Evolutionary conservation across 2,113 vertebrate genomes (phyloP), one percentile per base, ranked within the genome.

Genomic region (Phrynocephalus versicolor): DNA sequence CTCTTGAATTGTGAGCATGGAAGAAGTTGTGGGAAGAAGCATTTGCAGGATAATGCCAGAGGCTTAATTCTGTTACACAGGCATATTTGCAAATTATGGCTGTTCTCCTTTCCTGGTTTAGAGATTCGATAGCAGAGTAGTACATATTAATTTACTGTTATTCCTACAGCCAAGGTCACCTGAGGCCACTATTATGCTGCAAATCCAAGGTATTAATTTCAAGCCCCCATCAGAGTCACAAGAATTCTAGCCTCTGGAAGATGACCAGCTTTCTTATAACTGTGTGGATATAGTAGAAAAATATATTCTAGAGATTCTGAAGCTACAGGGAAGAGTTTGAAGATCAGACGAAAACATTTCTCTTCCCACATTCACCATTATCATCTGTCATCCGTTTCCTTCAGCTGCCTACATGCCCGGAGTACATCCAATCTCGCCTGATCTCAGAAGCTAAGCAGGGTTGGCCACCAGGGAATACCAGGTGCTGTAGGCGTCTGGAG

Each of bases 11-110:
- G 35, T 78, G 25, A 89, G n/a, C 55, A 78, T 2, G 70, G 37
- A 14, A 71, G 23, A 60, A 88, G 72, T 83, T 86, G 80, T 76
- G 65, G 87, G 69, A 85, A 77, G 35, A 18, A 67, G 18, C 58
- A 37, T 89, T 89, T 74, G 58, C 79, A 73, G 64, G 76, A 41
- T 8, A 72, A 77, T 25, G 27, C 69, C 82, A 45, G 74, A 75
- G 67, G 67, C 62, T 60, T 70, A 10, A 3, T 51, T 14, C 81
- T 81, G 37, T 19, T 57, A 39, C 30, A 81, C 58, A 82, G 37
- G 45, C 64, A 33, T 33, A 84, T 79, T 85, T 80, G 64, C 1
- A 72, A 78, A 25, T 0, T 7, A 25, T 1, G 30, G 45, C 33
- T 51, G 13, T 30, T 88, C 16, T 35, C 81, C 64, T 55, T 30